Evolutionary conservation across 2,888 invertebrate species (phyloP), one percentile per base, ranked within the genome.

Genomic region (Glyphotaelius pellucidus): DNA sequence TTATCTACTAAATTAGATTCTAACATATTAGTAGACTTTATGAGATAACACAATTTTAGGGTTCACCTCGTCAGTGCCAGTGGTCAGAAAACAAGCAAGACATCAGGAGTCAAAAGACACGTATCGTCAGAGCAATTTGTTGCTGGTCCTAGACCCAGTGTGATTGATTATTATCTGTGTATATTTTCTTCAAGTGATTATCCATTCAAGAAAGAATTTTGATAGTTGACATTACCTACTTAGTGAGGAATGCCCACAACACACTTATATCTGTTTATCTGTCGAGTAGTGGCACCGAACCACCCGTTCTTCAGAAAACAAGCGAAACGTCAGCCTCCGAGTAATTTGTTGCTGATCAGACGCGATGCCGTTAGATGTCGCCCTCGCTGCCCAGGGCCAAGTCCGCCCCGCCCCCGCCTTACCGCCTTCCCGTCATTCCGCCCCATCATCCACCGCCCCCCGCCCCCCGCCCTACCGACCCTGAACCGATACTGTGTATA

Each of bases 311-410:
- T 93, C 92, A 91, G 91, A 85, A 93, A 93, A 93, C 92, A 93
- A 92, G 93, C 90, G 92, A 92, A 91, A 93, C 93, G 93, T 93
- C 93, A 90, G 92, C 91, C 80, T 30, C 85, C 80, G 93, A 93
- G 93, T 93, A 93, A 93, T 93, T 93, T 93, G 93, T 93, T 93
- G 93, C 93, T 93, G 93, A 93, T 93, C 93, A 93, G 90, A 93
- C 92, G 92, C 93, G 93, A 93, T 93, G 93, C 67, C 67, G 90
- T 79, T 31, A 88, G 92, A 93, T 93, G 93, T 93, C 93, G 92
- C 92, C 91, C 79, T 35, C 89, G 67, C 92, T 89, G 88, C 91
- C 92, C 90, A 25, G 67, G 67, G 67, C 25, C 67, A 67, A 67
- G 67, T 67, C 85, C 91, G 15, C 90, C 86, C 87, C 31, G 67